phyloP scores from a whole-genome alignment of 2,113 vertebrate genomes.

The Thamnaconus septentrionalis region DNA sequence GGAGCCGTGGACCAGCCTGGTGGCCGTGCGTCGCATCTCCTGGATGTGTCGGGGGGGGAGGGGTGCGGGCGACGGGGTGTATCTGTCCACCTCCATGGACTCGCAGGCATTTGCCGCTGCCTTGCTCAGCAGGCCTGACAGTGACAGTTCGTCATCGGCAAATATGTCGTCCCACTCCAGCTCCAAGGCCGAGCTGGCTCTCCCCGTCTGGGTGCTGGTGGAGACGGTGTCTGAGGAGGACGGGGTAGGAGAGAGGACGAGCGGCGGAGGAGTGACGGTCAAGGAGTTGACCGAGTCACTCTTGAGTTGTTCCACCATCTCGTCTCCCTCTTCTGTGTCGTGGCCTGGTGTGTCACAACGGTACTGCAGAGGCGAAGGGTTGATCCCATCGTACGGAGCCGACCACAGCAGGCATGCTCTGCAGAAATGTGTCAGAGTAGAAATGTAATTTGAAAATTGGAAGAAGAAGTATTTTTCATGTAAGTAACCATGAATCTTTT shows the following conservation, averaged over 20 bases:
- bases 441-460: neutral
- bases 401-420: constrained; percentile 90
- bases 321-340: constrained; percentile 64
- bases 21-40: constrained; percentile 88
- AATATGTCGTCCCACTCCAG: constrained; percentile 96
- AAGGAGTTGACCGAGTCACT: constrained; percentile 36
- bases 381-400: constrained; percentile 86
- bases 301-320: constrained; percentile 15
- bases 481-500: too few relatives aligned
- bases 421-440: constrained; percentile 34
- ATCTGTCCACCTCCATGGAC: neutral
- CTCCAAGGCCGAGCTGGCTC: constrained; percentile 66
- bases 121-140: neutral
- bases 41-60: constrained; percentile 88
- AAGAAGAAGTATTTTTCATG: too few relatives aligned
- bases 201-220: constrained; percentile 68
- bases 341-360: constrained; percentile 49
- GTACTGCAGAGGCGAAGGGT: constrained; percentile 76
- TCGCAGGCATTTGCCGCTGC: neutral
- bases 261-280: constrained; percentile 7
- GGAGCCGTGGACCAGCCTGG: constrained; percentile 82
- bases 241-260: constrained; percentile 25
- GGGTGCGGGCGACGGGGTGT: constrained; percentile 71
- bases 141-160: constrained; percentile 69
- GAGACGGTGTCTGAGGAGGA: constrained; percentile 44